Conservation (phyloP, 2,113 vertebrate species). For the Salvator merianae region DNA sequence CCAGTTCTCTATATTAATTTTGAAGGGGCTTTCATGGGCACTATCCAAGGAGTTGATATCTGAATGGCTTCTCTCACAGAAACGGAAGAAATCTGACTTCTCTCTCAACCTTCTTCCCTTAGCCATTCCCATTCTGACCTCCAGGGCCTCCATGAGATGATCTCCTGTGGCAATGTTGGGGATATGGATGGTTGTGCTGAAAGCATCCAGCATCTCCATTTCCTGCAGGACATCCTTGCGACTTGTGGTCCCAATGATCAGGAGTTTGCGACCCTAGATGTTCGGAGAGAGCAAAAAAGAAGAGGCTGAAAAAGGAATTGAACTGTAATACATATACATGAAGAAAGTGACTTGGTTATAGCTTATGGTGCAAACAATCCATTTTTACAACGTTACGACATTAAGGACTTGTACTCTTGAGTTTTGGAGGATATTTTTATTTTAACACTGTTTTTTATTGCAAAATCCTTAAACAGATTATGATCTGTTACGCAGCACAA, state of each 20-base stretch:
- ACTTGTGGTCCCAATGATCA: constrained; percentile 96
- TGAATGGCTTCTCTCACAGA: neutral
- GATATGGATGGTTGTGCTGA: constrained; percentile 94
- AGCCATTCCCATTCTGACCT: constrained; percentile 69
- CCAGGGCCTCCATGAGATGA: constrained; percentile 90
- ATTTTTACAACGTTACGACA: neutral
- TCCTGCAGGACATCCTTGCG: constrained; percentile 95
- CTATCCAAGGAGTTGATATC: neutral
- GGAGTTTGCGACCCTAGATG: constrained; percentile 91
- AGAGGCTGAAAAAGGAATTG: neutral
- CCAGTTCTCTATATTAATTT: neutral
- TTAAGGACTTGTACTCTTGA: too few species aligned
- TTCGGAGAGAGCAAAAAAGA: neutral
- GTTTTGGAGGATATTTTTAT: too few species aligned
- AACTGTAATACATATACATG: neutral
- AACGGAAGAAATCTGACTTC: neutral
- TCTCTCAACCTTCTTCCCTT: neutral
- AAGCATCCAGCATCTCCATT: constrained; percentile 95
- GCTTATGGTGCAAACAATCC: neutral
- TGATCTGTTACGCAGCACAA: too few species aligned
- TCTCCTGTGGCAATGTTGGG: constrained; percentile 90
- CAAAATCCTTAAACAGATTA: too few species aligned
- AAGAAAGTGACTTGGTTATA: neutral
- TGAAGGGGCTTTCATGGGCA: neutral
- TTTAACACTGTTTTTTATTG: too few species aligned